Conservation (phyloP, 2,888 invertebrate genomes). For the Bellardia bayeri region DNA sequence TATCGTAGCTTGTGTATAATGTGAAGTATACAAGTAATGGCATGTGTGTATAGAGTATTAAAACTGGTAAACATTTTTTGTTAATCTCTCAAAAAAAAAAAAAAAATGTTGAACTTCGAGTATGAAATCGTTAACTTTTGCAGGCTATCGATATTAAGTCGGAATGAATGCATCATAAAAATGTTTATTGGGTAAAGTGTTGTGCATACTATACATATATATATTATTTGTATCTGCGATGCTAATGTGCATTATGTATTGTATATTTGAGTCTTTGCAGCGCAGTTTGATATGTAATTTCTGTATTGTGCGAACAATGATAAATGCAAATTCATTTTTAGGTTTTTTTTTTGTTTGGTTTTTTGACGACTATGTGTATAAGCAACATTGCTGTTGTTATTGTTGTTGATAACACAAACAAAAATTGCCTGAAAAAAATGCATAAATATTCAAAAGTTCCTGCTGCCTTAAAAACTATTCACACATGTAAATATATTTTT, state of each 20-base stretch:
- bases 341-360: not conserved
- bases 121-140: too few relatives aligned
- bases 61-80: too few relatives aligned
- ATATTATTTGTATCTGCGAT: not conserved
- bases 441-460: not conserved
- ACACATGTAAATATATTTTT: not conserved
- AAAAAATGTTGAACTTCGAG: too few relatives aligned
- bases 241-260: not conserved
- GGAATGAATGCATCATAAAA: too few relatives aligned
- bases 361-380: not conserved
- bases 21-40: not conserved
- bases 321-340: conserved; percentile 66
- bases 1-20: not conserved
- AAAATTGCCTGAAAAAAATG: conserved; percentile 3
- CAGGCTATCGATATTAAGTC: too few relatives aligned
- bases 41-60: not conserved
- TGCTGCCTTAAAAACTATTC: conserved; percentile 9
- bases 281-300: conserved; percentile 46
- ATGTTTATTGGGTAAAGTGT: too few relatives aligned
- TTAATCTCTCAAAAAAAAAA: too few relatives aligned
- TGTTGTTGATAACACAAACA: conserved; percentile 29
- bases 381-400: conserved; percentile 11
- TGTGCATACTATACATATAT: not conserved
- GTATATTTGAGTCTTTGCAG: not conserved
- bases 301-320: conserved; percentile 58